A percentile compares a stretch with the other conserved stretches of the same genome.
phyloP scores from a whole-genome alignment of 2,113 vertebrate genomes.

The Cyphomyrus plagiostoma region DNA sequence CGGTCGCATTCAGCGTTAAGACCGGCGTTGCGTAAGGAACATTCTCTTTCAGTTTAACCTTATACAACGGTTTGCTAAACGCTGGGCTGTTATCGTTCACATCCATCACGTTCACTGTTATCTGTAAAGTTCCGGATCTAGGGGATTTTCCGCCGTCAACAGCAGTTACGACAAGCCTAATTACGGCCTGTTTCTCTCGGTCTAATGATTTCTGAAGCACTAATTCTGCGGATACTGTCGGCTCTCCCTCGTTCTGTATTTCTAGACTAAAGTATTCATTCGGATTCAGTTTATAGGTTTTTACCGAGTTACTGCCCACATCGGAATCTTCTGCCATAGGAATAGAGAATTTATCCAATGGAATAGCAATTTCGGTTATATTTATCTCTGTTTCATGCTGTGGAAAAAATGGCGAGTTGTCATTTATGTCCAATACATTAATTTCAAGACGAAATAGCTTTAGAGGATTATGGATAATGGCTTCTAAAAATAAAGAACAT shows the following conservation, averaged over 20 bases:
- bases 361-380: not conserved
- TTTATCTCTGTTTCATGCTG: conserved; percentile 1
- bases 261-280: conserved; percentile 34
- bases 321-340: conserved; percentile 1
- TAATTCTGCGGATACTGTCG: not conserved
- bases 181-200: not conserved
- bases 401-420: conserved; percentile 2
- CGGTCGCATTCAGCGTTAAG: not conserved
- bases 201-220: conserved; percentile 10
- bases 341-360: not conserved
- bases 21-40: not conserved
- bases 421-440: conserved; percentile 6
- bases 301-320: conserved; percentile 25
- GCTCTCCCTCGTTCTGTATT: conserved; percentile 1
- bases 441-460: not conserved
- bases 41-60: conserved; percentile 1
- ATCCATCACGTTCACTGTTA: conserved; percentile 1
- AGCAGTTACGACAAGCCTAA: not conserved
- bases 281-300: conserved; percentile 32
- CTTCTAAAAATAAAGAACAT: conserved; percentile 8
- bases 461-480: conserved; percentile 4
- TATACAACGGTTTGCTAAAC: not conserved
- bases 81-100: not conserved
- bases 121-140: not conserved
- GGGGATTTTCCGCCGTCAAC: not conserved